These are phyloP conservation scores for Microplitis demolitor DNA, from an alignment of 1,140 invertebrate genomes.

Conservation along the genomic window DNA sequence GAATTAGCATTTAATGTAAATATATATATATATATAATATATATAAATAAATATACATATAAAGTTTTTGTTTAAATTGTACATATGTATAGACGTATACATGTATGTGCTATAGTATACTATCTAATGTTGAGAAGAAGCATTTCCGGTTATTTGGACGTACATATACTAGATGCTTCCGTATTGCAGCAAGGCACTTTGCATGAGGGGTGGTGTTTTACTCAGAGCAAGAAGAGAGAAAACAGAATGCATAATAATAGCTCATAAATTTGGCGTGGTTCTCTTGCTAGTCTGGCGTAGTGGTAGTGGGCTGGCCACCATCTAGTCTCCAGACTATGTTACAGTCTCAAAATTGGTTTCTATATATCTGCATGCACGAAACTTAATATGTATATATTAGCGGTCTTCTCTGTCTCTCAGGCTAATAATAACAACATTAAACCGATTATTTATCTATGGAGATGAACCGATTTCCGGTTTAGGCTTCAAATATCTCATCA, in stretches of 20 bases:
- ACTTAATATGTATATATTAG: no score
- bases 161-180: neutral
- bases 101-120: neutral
- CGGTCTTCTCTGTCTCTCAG: no score
- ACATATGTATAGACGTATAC: neutral
- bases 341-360: conserved; percentile 29
- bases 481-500: no score
- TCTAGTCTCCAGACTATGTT: conserved; percentile 24
- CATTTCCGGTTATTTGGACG: conserved; percentile 19
- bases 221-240: conserved; percentile 27
- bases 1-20: neutral
- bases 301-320: conserved; percentile 21
- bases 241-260: conserved; percentile 49
- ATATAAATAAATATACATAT: no score
- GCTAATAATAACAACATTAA: no score
- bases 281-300: conserved; percentile 30
- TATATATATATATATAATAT: no score
- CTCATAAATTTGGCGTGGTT: conserved; percentile 44
- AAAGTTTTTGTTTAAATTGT: no score
- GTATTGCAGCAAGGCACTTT: no score
- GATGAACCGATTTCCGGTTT: no score
- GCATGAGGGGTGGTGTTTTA: neutral
- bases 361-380: no score
- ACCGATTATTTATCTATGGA: no score
- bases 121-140: neutral